Evolutionary conservation across 2,888 invertebrate genomes (phyloP), one percentile per base, ranked within the genome.

Genomic region (Amaurobius ferox): DNA sequence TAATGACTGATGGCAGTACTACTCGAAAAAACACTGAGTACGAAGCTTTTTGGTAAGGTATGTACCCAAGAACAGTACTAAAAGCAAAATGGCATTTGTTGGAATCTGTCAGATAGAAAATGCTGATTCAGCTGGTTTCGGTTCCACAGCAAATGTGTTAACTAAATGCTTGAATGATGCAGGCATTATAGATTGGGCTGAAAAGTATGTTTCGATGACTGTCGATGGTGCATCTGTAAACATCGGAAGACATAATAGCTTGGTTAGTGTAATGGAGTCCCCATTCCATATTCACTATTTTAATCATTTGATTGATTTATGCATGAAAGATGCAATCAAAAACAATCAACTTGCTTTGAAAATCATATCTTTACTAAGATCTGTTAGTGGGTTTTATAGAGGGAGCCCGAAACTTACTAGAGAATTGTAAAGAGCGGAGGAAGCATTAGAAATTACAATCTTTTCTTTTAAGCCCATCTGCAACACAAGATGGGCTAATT

Each of bases 181-280:
- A n/a, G 35, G 19, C 7, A 35, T 67, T 32, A 13, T 1, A 1
- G 19, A 39, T 1, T 67, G 32, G 67, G 11, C 32, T 16, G 67
- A 32, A n/a, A 9, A 19, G 2, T 1, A 35, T 23, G 19, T 39
- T 0, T 67, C 11, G 1, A 32, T 67, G 35, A 67, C 67, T 9
- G 67, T 67, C 0, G 67, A 67, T 67, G 67, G 67, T 23, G 67
- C 67, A n/a, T 67, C 67, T 1, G 67, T 67, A 0, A 67, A 67
- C 35, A 11, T 67, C 1, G 67, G 67, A 13, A 32, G 26, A 23
- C 39, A 39, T 16, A 32, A 35, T 67, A 35, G 67, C 0, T 67
- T 32, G 16, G 67, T 67, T 13, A 67, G 35, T 6, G 5, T 67
- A 1, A n/a, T 67, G 35, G 1, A 67, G 1, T 32, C 67, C 5